These are phyloP conservation scores for Synanthedon vespiformis DNA, from an alignment of 2,888 invertebrate species.

Conservation along the genomic window DNA sequence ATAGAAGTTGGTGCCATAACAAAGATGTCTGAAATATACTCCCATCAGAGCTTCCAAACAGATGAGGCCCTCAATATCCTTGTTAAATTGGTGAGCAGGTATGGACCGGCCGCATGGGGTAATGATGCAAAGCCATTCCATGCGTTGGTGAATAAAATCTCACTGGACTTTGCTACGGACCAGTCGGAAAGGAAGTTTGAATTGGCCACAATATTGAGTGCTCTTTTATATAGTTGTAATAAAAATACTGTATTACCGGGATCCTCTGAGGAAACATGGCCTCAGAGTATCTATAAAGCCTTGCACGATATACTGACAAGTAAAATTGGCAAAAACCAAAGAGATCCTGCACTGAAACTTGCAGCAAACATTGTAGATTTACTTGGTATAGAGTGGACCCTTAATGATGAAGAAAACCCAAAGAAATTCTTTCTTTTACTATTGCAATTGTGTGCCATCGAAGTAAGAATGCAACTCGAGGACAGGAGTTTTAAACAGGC, in stretches of 20 bases:
- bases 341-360: slow-evolving; percentile 88
- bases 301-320: slow-evolving; percentile 86
- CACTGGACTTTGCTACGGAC: slow-evolving; percentile 89
- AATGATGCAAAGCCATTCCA: slow-evolving; percentile 84
- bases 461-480: slow-evolving; percentile 94
- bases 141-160: slow-evolving; percentile 83
- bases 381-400: slow-evolving; percentile 87
- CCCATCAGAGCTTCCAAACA: slow-evolving; percentile 89
- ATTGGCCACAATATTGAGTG: slow-evolving; percentile 82
- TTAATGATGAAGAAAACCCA: slow-evolving; percentile 82
- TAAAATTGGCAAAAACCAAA: slow-evolving; percentile 87
- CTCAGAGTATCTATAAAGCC: slow-evolving; percentile 83
- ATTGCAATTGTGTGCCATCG: slow-evolving; percentile 89
- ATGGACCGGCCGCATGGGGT: slow-evolving; percentile 83
- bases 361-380: slow-evolving; percentile 84
- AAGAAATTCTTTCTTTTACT: slow-evolving; percentile 86
- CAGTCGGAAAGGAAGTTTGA: slow-evolving; percentile 92
- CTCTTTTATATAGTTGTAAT: slow-evolving; percentile 79
- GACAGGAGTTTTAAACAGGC: slow-evolving; percentile 86
- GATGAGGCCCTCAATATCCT: slow-evolving; percentile 88
- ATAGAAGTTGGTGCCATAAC: slow-evolving; percentile 82
- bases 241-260: slow-evolving; percentile 74
- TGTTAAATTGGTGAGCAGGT: slow-evolving; percentile 78
- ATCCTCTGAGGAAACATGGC: slow-evolving; percentile 82
- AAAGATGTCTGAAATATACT: slow-evolving; percentile 87